phyloP scores from a whole-genome alignment of 1,140 invertebrate genomes.

The Galendromus occidentalis region DNA sequence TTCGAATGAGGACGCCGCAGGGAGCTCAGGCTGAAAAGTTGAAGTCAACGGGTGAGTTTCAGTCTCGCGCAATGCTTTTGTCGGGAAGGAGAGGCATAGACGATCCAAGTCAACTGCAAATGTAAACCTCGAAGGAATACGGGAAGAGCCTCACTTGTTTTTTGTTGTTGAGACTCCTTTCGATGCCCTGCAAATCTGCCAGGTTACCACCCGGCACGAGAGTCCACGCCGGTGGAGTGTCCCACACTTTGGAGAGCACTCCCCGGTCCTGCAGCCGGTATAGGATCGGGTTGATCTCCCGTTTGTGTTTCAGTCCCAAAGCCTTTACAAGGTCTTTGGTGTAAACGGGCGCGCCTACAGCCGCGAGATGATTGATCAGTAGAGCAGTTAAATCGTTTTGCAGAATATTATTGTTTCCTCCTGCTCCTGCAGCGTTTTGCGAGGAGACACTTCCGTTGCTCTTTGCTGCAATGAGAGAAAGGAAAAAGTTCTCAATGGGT shows the following conservation, averaged over 20 bases:
- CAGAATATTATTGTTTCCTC: constrained; percentile 18
- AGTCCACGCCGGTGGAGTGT: constrained; percentile 21
- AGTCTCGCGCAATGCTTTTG: neutral
- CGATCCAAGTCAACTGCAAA: neutral
- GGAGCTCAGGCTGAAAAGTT: neutral
- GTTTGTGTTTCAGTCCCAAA: constrained; percentile 21
- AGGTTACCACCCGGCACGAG: constrained; percentile 12
- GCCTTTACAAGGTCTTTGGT: constrained; percentile 22
- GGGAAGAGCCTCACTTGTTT: neutral
- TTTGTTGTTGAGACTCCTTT: constrained; percentile 14
- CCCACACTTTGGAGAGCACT: constrained; percentile 19
- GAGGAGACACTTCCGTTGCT: constrained; percentile 7
- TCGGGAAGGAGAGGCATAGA: neutral
- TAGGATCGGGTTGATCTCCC: constrained; percentile 23
- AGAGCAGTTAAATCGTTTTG: constrained; percentile 18
- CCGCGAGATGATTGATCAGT: constrained; percentile 18
- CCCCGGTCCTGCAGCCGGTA: constrained; percentile 22
- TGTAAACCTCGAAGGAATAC: neutral
- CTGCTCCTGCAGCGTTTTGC: constrained; percentile 11
- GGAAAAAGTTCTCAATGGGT: no score
- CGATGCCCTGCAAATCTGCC: constrained; percentile 11
- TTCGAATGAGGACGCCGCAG: constrained; percentile 9
- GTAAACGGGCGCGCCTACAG: constrained; percentile 18
- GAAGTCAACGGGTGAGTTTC: neutral
- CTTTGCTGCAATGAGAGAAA: neutral